Percentiles rank a stretch among this genome's conserved stretches.
phyloP scores from a whole-genome alignment of 37 sponge, comb jelly and placozoan genomes.

The Halisarca cf. caerulea region DNA sequence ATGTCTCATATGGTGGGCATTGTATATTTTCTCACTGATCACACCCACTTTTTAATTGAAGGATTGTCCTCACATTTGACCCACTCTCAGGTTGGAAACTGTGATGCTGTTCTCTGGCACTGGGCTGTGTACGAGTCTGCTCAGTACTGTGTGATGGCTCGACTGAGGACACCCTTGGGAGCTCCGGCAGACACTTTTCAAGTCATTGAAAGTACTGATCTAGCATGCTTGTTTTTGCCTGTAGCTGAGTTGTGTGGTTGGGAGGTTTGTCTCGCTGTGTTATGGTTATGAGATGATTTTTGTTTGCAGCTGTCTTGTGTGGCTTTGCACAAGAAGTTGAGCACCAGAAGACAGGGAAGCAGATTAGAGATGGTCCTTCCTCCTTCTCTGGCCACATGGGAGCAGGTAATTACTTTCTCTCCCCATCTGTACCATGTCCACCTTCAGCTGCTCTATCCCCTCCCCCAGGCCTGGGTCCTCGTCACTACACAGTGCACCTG shows the following conservation, averaged over 20 bases:
- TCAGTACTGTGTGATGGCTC: conserved; percentile 85
- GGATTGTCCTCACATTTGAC: not conserved
- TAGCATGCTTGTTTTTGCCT: not conserved
- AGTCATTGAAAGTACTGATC: conserved; percentile 69
- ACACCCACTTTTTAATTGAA: no score
- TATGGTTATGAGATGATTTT: not conserved
- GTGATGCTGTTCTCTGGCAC: conserved; percentile 93
- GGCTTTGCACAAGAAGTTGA: conserved; percentile 84
- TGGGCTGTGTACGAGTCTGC: conserved; percentile 93
- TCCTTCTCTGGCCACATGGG: conserved; percentile 85
- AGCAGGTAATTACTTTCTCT: no score
- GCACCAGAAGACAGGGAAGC: conserved; percentile 32
- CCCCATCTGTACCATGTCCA: not conserved
- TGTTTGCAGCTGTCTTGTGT: conserved; percentile 62
- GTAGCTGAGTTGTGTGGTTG: not conserved
- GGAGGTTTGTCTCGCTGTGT: not conserved
- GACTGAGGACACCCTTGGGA: conserved; percentile 92
- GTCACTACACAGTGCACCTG: conserved; percentile 86
- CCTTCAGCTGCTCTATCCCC: not conserved
- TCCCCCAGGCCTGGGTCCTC: conserved; percentile 74
- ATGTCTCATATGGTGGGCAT: conserved; percentile 62
- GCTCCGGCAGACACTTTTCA: conserved; percentile 87
- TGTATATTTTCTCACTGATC: not conserved
- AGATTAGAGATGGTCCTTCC: conserved; percentile 72
- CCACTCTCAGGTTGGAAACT: conserved; percentile 64